These are phyloP conservation scores for Toxotes chatareus DNA, from an alignment of 2,113 vertebrate genomes.

Conservation along the genomic window DNA sequence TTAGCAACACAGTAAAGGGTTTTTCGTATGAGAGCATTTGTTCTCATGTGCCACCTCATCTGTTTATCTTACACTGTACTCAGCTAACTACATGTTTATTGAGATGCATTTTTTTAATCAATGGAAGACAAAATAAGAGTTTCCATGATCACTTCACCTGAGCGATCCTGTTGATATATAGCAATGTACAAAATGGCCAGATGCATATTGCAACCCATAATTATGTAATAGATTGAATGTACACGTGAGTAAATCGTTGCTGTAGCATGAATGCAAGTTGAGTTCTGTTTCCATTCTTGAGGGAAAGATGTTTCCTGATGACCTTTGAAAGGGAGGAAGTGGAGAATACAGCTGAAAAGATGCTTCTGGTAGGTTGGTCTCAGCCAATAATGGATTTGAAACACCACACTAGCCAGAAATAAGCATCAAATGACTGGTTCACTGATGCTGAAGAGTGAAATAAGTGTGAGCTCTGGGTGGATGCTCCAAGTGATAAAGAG, in stretches of 20 bases:
- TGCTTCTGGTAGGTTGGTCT: constrained; percentile 40
- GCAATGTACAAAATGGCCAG: constrained; percentile 59
- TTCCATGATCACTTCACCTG: constrained; percentile 53
- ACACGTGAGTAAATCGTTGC: constrained; percentile 24
- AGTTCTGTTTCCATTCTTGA: constrained; percentile 36
- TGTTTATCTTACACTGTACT: constrained; percentile 55
- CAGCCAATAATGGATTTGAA: constrained; percentile 10
- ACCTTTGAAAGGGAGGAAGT: constrained; percentile 14
- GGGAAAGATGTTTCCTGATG: constrained; percentile 33
- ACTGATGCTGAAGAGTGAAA: constrained; percentile 42
- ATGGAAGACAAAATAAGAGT: constrained; percentile 75
- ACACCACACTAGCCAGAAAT: constrained; percentile 13
- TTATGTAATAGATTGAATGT: constrained; percentile 36
- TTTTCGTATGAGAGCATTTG: constrained; percentile 17
- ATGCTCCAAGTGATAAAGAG: constrained; percentile 61
- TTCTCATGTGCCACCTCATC: constrained; percentile 32
- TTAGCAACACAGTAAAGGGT: constrained; percentile 18
- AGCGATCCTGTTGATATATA: constrained; percentile 50
- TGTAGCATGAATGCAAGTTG: constrained; percentile 25
- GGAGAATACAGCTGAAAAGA: constrained; percentile 15
- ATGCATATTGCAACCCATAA: constrained; percentile 57
- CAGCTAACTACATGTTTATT: constrained; percentile 29
- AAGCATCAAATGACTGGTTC: constrained; percentile 36
- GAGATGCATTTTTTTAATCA: constrained; percentile 37
- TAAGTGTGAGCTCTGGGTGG: constrained; percentile 35